Conservation (phyloP, 2,888 invertebrate genomes). For the Nephrotoma appendiculata region DNA sequence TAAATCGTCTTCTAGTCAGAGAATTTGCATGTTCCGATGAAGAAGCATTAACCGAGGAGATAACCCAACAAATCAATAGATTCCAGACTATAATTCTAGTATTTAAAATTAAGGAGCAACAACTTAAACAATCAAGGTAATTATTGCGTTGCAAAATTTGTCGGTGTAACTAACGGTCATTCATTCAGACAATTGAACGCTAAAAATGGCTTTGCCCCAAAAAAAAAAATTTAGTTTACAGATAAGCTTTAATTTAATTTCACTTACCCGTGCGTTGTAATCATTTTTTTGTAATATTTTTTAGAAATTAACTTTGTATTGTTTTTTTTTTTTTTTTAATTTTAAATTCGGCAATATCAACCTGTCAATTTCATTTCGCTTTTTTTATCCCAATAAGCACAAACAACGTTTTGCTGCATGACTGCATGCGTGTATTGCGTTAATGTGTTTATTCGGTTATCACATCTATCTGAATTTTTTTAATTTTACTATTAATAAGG, state of each 20-base stretch:
- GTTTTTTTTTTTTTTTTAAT: not conserved
- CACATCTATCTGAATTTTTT: not conserved
- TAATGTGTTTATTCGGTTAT: not conserved
- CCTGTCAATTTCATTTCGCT: not conserved
- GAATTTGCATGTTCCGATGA: constrained; percentile 56
- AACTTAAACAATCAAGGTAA: constrained; percentile 65
- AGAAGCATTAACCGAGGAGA: constrained; percentile 49
- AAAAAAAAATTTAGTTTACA: too few species aligned
- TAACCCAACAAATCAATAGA: constrained; percentile 47
- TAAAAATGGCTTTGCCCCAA: too few species aligned
- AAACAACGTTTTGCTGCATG: not conserved
- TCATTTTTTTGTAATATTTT: too few species aligned
- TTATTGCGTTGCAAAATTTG: constrained; percentile 6
- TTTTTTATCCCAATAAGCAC: not conserved
- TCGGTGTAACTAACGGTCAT: not conserved
- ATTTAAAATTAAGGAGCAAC: constrained; percentile 60
- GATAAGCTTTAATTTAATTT: too few species aligned
- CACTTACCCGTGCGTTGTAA: too few species aligned
- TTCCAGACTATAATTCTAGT: constrained; percentile 53
- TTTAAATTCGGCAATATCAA: not conserved
- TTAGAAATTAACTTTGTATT: too few species aligned
- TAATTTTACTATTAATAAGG: not conserved
- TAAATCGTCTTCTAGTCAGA: constrained; percentile 55
- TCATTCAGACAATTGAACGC: too few species aligned
- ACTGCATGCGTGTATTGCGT: not conserved